phyloP scores from a whole-genome alignment of 2,797 vertebrate genomes.

The Trichosurus vulpecula region DNA sequence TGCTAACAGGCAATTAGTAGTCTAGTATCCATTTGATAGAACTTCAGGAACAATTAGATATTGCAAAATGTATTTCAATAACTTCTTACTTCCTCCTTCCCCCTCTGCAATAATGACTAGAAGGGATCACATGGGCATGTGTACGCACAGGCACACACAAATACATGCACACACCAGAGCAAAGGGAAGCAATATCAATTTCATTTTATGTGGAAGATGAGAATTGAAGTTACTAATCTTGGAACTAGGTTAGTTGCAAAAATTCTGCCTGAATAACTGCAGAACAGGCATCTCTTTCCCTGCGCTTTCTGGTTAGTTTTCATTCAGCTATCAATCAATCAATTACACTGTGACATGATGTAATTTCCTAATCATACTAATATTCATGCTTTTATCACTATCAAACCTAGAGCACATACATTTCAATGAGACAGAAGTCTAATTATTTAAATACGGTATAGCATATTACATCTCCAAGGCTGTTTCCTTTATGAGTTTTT shows the following conservation, averaged over 20 bases:
- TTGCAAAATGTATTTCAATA: constrained; percentile 49
- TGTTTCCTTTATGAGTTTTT: constrained; percentile 79
- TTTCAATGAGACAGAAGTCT: constrained; percentile 83
- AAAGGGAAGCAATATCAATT: constrained; percentile 43
- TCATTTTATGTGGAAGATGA: constrained; percentile 47
- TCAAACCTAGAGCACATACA: constrained; percentile 79
- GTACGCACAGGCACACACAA: constrained; percentile 3
- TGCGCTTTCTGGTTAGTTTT: constrained; percentile 82
- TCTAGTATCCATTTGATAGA: constrained; percentile 34
- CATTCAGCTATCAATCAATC: constrained; percentile 87
- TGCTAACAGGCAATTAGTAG: constrained; percentile 61
- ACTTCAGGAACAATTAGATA: constrained; percentile 58
- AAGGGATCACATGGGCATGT: constrained; percentile 34
- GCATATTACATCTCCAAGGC: constrained; percentile 79
- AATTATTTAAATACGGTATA: constrained; percentile 88
- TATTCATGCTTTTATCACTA: constrained; percentile 84
- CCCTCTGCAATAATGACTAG: constrained; percentile 31
- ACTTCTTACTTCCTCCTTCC: constrained; percentile 53
- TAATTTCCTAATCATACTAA: constrained; percentile 88
- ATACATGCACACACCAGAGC: constrained; percentile 46
- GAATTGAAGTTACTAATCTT: constrained; percentile 56
- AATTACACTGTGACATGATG: constrained; percentile 83
- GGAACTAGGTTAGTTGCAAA: constrained; percentile 60
- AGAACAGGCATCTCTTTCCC: constrained; percentile 73
- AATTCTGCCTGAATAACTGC: constrained; percentile 62